Conservation (phyloP, 2,888 invertebrate genomes). For the Mylabris sibirica region DNA sequence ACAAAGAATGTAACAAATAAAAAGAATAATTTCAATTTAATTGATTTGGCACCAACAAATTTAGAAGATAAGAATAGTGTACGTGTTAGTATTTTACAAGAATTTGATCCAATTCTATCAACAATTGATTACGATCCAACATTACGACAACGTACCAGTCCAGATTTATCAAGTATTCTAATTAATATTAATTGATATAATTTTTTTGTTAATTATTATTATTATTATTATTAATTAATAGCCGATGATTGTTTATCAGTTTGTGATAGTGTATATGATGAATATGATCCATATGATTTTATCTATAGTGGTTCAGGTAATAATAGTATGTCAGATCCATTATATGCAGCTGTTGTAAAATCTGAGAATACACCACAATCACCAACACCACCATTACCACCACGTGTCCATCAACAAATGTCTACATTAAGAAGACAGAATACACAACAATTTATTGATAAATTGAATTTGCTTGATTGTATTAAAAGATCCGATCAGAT, state of each 20-base stretch:
- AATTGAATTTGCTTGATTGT: slow-evolving; percentile 65
- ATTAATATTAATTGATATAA: neutral
- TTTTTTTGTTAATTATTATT: slow-evolving; percentile 10
- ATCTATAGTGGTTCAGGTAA: slow-evolving; percentile 71
- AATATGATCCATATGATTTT: slow-evolving; percentile 82
- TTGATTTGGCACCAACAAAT: slow-evolving; percentile 64
- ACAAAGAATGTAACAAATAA: slow-evolving; percentile 40
- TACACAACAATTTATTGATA: slow-evolving; percentile 50
- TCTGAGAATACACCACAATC: slow-evolving; percentile 60
- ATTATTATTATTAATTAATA: slow-evolving; percentile 20
- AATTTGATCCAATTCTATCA: slow-evolving; percentile 84
- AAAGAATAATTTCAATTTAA: slow-evolving; percentile 62
- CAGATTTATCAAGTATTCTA: slow-evolving; percentile 63
- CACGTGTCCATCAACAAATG: slow-evolving; percentile 62
- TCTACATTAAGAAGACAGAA: slow-evolving; percentile 60
- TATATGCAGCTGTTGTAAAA: slow-evolving; percentile 73
- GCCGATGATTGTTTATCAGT: slow-evolving; percentile 66
- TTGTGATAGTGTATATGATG: slow-evolving; percentile 74
- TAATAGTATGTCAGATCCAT: slow-evolving; percentile 71
- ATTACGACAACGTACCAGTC: slow-evolving; percentile 51
- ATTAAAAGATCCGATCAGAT: slow-evolving; percentile 70
- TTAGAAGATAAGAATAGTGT: slow-evolving; percentile 64
- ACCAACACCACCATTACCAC: slow-evolving; percentile 66
- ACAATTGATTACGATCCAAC: slow-evolving; percentile 62
- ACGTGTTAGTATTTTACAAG: slow-evolving; percentile 79